Conservation (phyloP, 2,797 vertebrate genomes). For the Podargus strigoides region DNA sequence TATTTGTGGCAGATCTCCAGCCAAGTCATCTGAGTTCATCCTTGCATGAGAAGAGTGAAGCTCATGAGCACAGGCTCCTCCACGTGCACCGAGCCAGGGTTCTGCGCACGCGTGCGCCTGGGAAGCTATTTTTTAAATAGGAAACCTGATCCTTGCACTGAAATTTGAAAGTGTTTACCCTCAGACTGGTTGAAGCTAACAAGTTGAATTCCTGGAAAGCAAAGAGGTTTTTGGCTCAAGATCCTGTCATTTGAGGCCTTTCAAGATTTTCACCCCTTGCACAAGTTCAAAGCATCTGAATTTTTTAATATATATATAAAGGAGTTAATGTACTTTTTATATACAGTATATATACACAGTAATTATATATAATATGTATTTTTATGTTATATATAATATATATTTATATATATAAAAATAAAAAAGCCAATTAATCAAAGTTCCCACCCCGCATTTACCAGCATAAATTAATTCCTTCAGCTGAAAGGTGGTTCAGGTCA, state of each 20-base stretch:
- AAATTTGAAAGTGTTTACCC: not conserved
- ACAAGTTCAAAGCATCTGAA: not conserved
- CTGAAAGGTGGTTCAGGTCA: not conserved
- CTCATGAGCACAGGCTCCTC: not conserved
- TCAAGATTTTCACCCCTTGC: not conserved
- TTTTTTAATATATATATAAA: not conserved
- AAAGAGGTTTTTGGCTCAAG: not conserved
- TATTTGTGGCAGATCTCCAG: not conserved
- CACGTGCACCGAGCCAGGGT: not conserved
- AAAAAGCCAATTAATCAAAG: not conserved
- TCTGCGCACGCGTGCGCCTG: accelerated
- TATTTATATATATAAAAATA: not conserved
- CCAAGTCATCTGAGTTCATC: not conserved
- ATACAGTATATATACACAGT: too few species aligned
- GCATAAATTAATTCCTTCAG: not conserved
- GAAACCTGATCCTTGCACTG: not conserved
- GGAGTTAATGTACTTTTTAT: not conserved
- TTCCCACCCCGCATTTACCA: not conserved
- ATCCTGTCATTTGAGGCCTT: not conserved
- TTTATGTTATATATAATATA: not conserved
- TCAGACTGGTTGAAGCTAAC: not conserved
- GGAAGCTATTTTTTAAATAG: not conserved
- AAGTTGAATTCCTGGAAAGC: constrained; percentile 28
- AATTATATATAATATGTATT: too few species aligned
- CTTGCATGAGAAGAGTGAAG: not conserved